phyloP scores from a whole-genome alignment of 2,113 vertebrate genomes.

The Amphiprion ocellaris region DNA sequence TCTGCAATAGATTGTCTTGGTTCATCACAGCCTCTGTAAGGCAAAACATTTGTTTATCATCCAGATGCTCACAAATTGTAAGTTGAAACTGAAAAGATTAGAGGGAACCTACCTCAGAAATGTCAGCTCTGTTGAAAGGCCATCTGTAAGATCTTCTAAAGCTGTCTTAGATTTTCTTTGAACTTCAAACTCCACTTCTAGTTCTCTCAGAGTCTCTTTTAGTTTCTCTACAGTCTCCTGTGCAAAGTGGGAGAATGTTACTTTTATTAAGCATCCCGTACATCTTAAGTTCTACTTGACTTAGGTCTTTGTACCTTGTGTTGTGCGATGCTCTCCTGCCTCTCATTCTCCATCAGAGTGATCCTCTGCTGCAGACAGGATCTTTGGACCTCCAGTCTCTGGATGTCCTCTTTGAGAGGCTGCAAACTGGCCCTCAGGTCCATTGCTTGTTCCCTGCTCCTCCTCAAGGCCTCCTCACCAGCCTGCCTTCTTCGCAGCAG shows the following conservation, averaged over 20 bases:
- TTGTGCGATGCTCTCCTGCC: constrained; percentile 84
- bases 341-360: constrained; percentile 84
- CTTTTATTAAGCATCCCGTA: not conserved
- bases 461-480: constrained; percentile 85
- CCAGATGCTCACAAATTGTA: not conserved
- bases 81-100: not conserved
- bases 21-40: constrained; percentile 62
- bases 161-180: constrained; percentile 87
- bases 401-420: constrained; percentile 85
- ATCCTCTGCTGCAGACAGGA: constrained; percentile 88
- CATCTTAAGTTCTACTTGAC: not conserved
- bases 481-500: constrained; percentile 87
- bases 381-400: constrained; percentile 85
- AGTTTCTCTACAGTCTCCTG: constrained; percentile 89
- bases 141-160: constrained; percentile 85
- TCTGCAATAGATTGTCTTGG: constrained; percentile 33
- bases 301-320: constrained; percentile 84
- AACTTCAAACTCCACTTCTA: constrained; percentile 85
- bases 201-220: constrained; percentile 85
- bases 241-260: not conserved
- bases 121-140: constrained; percentile 86
- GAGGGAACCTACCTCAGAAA: constrained; percentile 85
- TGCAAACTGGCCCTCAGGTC: constrained; percentile 84
- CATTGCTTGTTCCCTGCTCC: constrained; percentile 83
- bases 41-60: not conserved